Evolutionary conservation across 2,888 invertebrate genomes (phyloP), one percentile per base, ranked within the genome.

Genomic region (Ennomos erosarius): DNA sequence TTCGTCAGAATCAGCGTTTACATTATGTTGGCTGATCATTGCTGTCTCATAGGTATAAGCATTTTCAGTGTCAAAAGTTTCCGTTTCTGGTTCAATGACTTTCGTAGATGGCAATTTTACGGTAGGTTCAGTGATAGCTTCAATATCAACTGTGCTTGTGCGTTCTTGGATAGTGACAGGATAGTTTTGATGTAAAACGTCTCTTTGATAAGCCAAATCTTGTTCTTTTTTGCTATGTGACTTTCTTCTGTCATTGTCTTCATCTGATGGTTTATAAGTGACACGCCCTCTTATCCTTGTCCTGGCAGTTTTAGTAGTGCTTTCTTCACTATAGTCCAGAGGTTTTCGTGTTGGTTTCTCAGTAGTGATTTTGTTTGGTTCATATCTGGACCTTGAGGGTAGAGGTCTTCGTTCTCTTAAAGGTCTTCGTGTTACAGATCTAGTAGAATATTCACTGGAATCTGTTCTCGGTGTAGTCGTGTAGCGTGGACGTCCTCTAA

Each of bases 101-200:
- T 75, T 84, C 0, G 79, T 79, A 4, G 79, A 76, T 26, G 79
- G 70, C 39, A 77, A 26, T 48, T 47, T 59, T 10, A 45, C 12
- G 12, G 59, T 54, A 8, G 59, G 59, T 50, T 59, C 59, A 8
- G 92, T 92, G 12, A 90, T 86, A 44, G 90, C 88, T 76, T 91
- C 92, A 65, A 90, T 87, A 48, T 92, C 90, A 39, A 83, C 81
- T 33, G 93, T 93, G 64, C 89, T 93, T 61, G 79, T 81, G 63
- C 90, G 81, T 74, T 93, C 93, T 82, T 88, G 88, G 26, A 92
- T 66, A 8, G 94, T 94, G 0, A 94, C 93, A 1, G 94, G 94
- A 70, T 94, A 94, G 67, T 94, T 94, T 73, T 94, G 94, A 69
- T 94, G 94, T 6, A 94, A 75, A 2, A 94, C 92, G 74, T 94